Evolutionary conservation across 2,888 invertebrate genomes (phyloP), one percentile per base, ranked within the genome.

Genomic region (Drosophila prostipennis): DNA sequence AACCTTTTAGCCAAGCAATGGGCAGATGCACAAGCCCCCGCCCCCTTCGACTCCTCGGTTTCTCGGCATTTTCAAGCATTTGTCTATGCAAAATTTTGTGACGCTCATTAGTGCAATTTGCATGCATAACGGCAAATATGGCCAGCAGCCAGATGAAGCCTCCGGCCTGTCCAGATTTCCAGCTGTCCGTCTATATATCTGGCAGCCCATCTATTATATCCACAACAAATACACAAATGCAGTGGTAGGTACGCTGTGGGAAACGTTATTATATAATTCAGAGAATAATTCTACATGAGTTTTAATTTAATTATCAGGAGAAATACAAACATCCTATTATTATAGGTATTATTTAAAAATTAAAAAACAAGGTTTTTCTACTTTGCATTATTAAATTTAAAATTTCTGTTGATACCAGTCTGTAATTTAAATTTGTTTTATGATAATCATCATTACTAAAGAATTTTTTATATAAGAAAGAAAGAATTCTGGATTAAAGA

Each of bases 81-180:
- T 80, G 87, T 71, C 78, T 86, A 86, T 80, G 80, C 82, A 72
- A 85, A 87, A 87, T 85, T 65, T 87, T 81, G 75, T 67, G 59
- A 55, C 77, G 80, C 83, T 83, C 87, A 83, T 83, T 83, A 83
- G 88, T 82, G 83, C 86, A 79, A 87, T 87, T 83, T 85, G 86
- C 86, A 87, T 82, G 83, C 83, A 85, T 82, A 87, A 72, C 67
- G 72, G 78, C 83, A 87, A 87, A 85, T 82, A 74, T 78, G 72
- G 80, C 68, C 59, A 49, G 13, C 19, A 55, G 70, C 63, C 69
- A 71, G 53, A 51, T 77, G 48, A 58, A 76, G 74, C 77, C 74
- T 67, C 19, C 59, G 67, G 57, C 59, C 67, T 68, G 76, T 73
- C 80, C 61, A 69, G 37, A 14, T 46, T 6, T 46, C 46, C 46